Evolutionary conservation across 1,140 invertebrate species (phyloP), one percentile per base, ranked within the genome.

Genomic region (Campoletis sonorensis): DNA sequence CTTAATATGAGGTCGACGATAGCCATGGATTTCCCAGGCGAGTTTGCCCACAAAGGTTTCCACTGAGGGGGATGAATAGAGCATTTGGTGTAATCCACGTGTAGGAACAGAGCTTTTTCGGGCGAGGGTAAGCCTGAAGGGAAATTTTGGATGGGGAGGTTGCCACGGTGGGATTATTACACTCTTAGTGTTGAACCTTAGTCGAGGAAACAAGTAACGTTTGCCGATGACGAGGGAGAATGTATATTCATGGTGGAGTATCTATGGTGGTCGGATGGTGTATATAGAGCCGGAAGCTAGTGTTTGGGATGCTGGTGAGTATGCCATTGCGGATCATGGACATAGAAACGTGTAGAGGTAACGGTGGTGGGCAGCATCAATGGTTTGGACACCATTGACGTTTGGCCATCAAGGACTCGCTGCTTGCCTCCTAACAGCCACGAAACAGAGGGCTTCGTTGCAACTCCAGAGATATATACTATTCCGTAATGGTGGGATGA

Each of bases 91-190:
- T 45, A 45, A 45, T 5, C 40, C 40, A 45, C 40, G 40, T 45
- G 40, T 45, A 13, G 40, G 40, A 13, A 45, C 40, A 45, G 40
- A 45, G 40, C 40, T 45, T 45, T 45, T 45, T 45, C 54, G 18
- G 54, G 1, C 4, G 5, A 3, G 21, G 30, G 23, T n/a, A 61
- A 33, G 27, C 26, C 73, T 54, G 0, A 18, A 27, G 54, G 54
- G 76, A 78, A 77, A 78, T 78, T 78, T 67, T 13, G 58, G 54
- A 78, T 78, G 40, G 58, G 54, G 68, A 7, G 68, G 45, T 54
- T 58, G 21, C 64, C 26, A 30, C 8, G 11, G 30, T 54, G 5
- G 27, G 54, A 58, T 45, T 45, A 45, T 45, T 45, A 45, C 40
- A 13, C 40, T 45, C 11, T 45, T 45, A 21, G 21, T 58, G 54